phyloP scores from a whole-genome alignment of 2,113 vertebrate genomes.

The Rutilus rutilus region DNA sequence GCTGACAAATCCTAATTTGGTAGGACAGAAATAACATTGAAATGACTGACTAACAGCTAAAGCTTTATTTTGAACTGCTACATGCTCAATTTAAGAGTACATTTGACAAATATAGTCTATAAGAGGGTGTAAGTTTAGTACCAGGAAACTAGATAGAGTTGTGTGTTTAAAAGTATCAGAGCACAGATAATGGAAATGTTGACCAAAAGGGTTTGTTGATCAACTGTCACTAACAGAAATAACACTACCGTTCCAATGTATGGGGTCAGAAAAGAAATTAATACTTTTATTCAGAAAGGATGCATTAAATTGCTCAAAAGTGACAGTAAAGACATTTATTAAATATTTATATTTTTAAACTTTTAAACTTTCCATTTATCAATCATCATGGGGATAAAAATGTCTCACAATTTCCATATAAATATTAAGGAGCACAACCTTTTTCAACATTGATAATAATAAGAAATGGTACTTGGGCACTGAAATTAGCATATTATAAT shows the following conservation, averaged over 20 bases:
- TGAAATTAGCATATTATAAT: background rate
- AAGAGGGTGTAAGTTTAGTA: background rate
- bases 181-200: background rate
- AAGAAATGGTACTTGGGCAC: background rate
- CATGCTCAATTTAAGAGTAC: background rate
- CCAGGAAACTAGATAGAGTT: background rate
- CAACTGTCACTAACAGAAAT: background rate
- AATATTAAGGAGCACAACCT: background rate
- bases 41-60: background rate
- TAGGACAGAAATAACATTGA: background rate
- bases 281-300: background rate
- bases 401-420: background rate
- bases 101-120: background rate
- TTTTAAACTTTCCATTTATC: background rate
- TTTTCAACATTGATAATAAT: background rate
- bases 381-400: background rate
- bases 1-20: conserved; percentile 82
- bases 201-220: background rate
- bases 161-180: conserved; percentile 3
- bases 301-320: background rate
- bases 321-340: background rate
- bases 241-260: background rate
- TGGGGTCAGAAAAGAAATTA: background rate
- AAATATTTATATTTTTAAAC: background rate
- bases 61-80: background rate